These are phyloP conservation scores for Dryococelus australis DNA, from an alignment of 2,888 invertebrate species.

Conservation along the genomic window DNA sequence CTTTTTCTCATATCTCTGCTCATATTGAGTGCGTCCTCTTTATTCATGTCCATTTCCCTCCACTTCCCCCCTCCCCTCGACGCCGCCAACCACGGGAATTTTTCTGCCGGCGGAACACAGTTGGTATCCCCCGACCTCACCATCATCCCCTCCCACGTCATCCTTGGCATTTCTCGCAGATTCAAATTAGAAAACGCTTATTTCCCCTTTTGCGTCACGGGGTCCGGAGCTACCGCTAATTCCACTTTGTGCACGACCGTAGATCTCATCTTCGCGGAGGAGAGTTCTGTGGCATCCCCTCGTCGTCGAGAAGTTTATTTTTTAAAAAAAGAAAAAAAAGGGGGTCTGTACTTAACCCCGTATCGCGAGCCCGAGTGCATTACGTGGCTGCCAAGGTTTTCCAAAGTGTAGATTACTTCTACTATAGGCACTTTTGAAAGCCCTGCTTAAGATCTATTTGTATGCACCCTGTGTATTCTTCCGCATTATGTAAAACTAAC, in stretches of 20 bases:
- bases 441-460: too few relatives aligned
- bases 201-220: background rate
- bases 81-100: too few relatives aligned
- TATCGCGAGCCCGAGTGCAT: too few relatives aligned
- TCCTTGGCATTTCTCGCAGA: background rate
- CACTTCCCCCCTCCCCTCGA: background rate
- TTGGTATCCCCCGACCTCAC: too few relatives aligned
- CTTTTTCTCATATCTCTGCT: too few relatives aligned
- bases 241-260: background rate
- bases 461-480: too few relatives aligned
- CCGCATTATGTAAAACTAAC: too few relatives aligned
- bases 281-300: background rate
- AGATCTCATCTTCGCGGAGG: background rate
- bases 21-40: too few relatives aligned
- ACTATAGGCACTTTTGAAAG: too few relatives aligned
- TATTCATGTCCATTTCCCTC: background rate
- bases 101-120: background rate
- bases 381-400: too few relatives aligned
- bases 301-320: background rate
- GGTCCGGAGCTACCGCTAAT: background rate
- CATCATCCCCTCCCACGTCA: background rate
- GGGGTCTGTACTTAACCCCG: background rate
- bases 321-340: too few relatives aligned
- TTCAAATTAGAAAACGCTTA: conserved; percentile 5
- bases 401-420: too few relatives aligned